Conservation (phyloP, 2,888 invertebrate species). For the Elaeidobius kamerunicus region DNA sequence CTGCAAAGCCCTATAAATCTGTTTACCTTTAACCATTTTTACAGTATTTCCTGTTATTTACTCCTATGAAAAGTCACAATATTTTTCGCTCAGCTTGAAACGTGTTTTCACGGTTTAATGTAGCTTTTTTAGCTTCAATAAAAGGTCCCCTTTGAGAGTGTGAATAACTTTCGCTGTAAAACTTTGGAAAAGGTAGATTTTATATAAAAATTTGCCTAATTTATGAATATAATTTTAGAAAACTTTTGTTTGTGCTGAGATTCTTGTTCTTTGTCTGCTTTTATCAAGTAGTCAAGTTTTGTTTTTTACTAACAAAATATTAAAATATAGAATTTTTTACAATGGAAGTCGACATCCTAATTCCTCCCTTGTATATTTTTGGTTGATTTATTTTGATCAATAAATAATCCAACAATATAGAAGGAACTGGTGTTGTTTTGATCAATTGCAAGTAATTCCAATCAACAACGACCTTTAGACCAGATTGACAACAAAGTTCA, state of each 20-base stretch:
- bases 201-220: constrained; percentile 16
- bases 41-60: constrained; percentile 15
- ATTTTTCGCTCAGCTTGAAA: constrained; percentile 21
- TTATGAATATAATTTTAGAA: constrained; percentile 3
- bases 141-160: constrained; percentile 14
- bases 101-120: constrained; percentile 20
- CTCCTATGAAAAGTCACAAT: constrained; percentile 23
- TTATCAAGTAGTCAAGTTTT: too few species aligned
- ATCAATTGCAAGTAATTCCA: too few species aligned
- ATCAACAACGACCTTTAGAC: too few species aligned
- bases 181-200: constrained; percentile 17
- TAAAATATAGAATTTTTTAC: too few species aligned
- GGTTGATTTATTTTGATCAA: too few species aligned
- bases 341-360: too few species aligned
- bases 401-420: too few species aligned
- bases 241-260: not conserved
- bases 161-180: constrained; percentile 11
- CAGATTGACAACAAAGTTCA: too few species aligned
- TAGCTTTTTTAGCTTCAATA: constrained; percentile 19
- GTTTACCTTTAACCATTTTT: constrained; percentile 10
- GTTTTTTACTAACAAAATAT: too few species aligned
- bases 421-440: too few species aligned
- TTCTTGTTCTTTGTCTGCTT: not conserved
- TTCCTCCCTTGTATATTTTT: too few species aligned
- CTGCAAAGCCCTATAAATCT: constrained; percentile 17